Conservation (phyloP, 64 coral and sea anemone genomes). For the Catalaphyllia jardinei region DNA sequence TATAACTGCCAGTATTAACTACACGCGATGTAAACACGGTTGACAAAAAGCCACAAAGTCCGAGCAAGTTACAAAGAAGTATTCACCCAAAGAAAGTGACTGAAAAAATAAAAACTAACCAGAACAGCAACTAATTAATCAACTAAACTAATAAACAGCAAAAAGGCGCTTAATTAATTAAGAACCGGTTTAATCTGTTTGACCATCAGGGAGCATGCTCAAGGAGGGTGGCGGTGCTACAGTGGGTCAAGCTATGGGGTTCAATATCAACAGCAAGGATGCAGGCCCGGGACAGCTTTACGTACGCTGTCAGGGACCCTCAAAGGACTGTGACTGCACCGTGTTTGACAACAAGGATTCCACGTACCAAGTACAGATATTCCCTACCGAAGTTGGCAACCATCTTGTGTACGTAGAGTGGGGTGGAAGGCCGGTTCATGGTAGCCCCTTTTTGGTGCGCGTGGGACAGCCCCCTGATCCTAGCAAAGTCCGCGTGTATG, state of each 20-base stretch:
- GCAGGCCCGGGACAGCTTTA: slow-evolving; percentile 80
- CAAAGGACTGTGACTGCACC: slow-evolving; percentile 91
- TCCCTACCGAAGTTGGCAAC: slow-evolving; percentile 77
- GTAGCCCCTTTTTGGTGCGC: slow-evolving; percentile 94
- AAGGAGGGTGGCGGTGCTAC: slow-evolving; percentile 53
- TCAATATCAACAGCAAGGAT: slow-evolving; percentile 76
- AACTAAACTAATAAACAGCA: neutral
- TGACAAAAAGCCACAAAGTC: no score
- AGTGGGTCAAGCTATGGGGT: slow-evolving; percentile 84
- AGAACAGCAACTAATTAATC: no score
- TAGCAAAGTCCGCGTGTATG: slow-evolving; percentile 72
- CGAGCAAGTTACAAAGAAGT: no score
- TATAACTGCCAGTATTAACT: no score
- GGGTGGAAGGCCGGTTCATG: slow-evolving; percentile 75
- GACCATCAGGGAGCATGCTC: slow-evolving; percentile 35
- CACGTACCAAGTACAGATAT: slow-evolving; percentile 88
- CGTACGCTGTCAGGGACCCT: slow-evolving; percentile 89
- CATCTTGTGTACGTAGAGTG: slow-evolving; percentile 89
- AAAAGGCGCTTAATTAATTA: neutral
- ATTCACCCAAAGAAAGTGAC: no score
- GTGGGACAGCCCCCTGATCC: slow-evolving; percentile 85
- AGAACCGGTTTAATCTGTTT: slow-evolving; percentile 4
- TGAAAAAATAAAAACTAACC: no score
- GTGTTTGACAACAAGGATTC: slow-evolving; percentile 93
- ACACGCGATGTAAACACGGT: neutral